These are phyloP conservation scores for Mythimna vitellina DNA, from an alignment of 2,888 invertebrate species.

Conservation along the genomic window DNA sequence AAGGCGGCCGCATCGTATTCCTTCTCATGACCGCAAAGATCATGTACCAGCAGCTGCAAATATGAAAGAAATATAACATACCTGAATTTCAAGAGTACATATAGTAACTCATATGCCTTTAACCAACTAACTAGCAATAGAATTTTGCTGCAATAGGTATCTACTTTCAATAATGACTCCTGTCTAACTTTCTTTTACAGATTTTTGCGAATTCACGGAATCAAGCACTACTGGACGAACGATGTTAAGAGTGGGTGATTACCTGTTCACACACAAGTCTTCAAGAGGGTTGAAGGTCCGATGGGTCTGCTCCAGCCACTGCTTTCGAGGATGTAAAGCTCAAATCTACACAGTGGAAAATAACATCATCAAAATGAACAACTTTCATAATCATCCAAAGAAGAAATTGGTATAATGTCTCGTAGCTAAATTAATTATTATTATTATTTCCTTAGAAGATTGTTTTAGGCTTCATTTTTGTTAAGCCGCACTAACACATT, in stretches of 20 bases:
- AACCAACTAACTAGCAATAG: neutral
- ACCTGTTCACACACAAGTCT: constrained; percentile 61
- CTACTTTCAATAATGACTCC: neutral
- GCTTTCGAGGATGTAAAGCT: constrained; percentile 67
- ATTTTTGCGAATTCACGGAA: constrained; percentile 65
- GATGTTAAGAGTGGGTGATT: constrained; percentile 65
- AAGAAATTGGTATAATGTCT: constrained; percentile 20
- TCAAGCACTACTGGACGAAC: constrained; percentile 69
- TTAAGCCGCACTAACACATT: no score
- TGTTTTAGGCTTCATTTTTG: no score
- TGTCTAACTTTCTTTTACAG: constrained; percentile 27
- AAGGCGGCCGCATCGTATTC: no score
- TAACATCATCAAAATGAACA: constrained; percentile 58
- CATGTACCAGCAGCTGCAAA: no score
- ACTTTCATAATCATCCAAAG: constrained; percentile 64
- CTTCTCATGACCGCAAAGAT: no score
- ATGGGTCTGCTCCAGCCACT: constrained; percentile 73
- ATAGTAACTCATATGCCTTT: no score
- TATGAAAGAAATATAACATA: no score
- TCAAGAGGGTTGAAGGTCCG: constrained; percentile 56
- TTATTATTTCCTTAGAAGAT: neutral
- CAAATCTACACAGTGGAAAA: constrained; percentile 64
- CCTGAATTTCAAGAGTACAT: no score
- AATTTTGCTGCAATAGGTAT: neutral
- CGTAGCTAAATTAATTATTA: constrained; percentile 18